A percentile compares a stretch with the other conserved stretches of the same genome.
Conservation (phyloP, 2,888 invertebrate genomes). For the Mimumesa dahlbomi region DNA sequence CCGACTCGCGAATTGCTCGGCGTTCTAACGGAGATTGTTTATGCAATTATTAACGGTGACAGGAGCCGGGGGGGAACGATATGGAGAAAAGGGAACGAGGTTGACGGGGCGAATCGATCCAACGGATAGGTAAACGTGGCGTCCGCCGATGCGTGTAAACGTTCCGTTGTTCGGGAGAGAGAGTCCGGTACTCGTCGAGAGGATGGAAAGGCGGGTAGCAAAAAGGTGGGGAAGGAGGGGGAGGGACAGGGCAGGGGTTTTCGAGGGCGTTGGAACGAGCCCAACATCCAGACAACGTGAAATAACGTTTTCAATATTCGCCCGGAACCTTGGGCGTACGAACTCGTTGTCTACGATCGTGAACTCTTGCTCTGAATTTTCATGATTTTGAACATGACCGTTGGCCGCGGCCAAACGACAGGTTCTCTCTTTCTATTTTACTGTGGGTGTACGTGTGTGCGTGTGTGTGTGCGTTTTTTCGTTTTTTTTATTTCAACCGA, state of each 20-base stretch:
- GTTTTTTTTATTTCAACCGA: too few species aligned
- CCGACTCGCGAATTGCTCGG: conserved; percentile 6
- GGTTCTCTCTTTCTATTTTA: too few species aligned
- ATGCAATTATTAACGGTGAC: conserved; percentile 53
- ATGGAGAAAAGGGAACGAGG: conserved; percentile 24
- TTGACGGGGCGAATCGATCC: conserved; percentile 39
- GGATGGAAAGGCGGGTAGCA: background rate
- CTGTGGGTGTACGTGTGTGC: too few species aligned
- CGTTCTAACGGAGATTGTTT: conserved; percentile 28
- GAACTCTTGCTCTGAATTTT: too few species aligned
- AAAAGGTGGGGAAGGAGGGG: conserved; percentile 14
- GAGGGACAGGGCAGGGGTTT: conserved; percentile 13
- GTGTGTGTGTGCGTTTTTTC: too few species aligned
- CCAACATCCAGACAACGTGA: conserved; percentile 60
- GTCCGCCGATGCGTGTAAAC: conserved; percentile 47
- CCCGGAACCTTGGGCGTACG: conserved; percentile 26
- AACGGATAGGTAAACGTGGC: conserved; percentile 40
- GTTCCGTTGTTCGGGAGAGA: conserved; percentile 16
- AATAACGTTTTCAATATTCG: conserved; percentile 68
- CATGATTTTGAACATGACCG: too few species aligned
- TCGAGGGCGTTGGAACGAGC: conserved; percentile 46
- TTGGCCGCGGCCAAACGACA: too few species aligned
- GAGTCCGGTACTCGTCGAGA: conserved; percentile 1
- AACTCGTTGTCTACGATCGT: too few species aligned
- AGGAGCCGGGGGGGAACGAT: conserved; percentile 2